Evolutionary conservation across 2,113 vertebrate species (phyloP), one percentile per base, ranked within the genome.

Genomic region (Sylvietta virens): DNA sequence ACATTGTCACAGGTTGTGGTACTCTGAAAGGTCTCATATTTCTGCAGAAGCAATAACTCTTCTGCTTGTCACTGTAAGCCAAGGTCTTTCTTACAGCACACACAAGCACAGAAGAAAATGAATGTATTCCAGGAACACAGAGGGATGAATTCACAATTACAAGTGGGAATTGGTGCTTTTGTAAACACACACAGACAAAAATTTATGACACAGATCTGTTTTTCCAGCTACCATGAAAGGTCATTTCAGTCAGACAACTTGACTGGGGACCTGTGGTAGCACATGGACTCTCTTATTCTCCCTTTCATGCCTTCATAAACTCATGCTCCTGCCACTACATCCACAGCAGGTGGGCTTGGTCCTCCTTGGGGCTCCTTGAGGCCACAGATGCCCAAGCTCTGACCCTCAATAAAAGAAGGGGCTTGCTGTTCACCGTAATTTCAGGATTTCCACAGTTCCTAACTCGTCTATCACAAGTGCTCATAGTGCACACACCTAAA

Each of bases 61-160:
- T 53, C 31, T 19, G 33, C 44, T 87, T 85, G 90, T 67, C 81
- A 71, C 51, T 39, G 13, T 28, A 51, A 89, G 84, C 61, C 69
- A 91, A 79, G 78, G 65, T 72, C 84, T 84, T 92, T 67, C 87
- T 92, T 82, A 81, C 13, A 85, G 40, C 65, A 95, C 77, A 56
- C 21, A 60, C 5, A 2, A 77, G 53, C 51, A 81, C 35, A 67
- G 61, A 91, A 93, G 61, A 74, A 91, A 94, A 90, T 27, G 79
- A 80, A 93, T 37, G 64, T 80, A 76, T 80, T 93, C 65, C 81
- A 88, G 81, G 88, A 90, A 90, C 92, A 81, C 78, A 72, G 22
- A 56, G 62, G 27, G n/a, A 48, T 65, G 70, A 87, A 78, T 37
- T 93, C 78, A 90, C 80, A 64, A 62, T 66, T 76, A 57, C 40